Base-by-base conservation (phyloP, 2,797 vertebrate genomes). In the Lagothrix lagotricha region DNA sequence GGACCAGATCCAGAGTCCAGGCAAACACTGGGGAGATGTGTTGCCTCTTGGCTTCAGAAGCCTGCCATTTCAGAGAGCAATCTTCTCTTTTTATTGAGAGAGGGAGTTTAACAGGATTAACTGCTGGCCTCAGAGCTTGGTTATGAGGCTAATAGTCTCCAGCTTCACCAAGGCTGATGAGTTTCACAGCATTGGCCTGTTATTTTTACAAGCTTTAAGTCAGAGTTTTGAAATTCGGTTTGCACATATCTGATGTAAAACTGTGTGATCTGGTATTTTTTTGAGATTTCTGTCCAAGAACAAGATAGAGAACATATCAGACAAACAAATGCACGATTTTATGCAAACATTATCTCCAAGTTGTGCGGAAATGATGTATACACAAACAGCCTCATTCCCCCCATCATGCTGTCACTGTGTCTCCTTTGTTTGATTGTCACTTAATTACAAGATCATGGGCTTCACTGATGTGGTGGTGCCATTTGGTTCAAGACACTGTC, bases 231-330 rank as follows among this genome's bases (percentile, higher is more conserved):
- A 75, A 96, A 44, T 50, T 30, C 12, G 2, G 12, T 93, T 79
- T 86, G 44, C 24, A 50, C 13, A 4, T 48, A 44, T 26, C 73
- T 26, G 48, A 48, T 77, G 8, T 26, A 48, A 75, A 67, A 85
- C n/a, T 26, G n/a, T 70, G 41, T 10, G 6, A 2, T 48, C 11
- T 2, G 41, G 20, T 33, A 19, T 52, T 83, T 75, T n/a, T 89
- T 77, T 20, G 50, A 97, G 28, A 82, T 90, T 81, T 84, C 58
- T 80, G 17, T 61, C 85, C 77, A 30, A 72, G 75, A 94, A 81
- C 44, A 26, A 93, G 48, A 30, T 4, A 72, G 22, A 44, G 30
- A 92, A 88, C 57, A 57, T 73, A 64, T 86, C 92, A 92, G 36
- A 80, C 11, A 76, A 84, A 52, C 2, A 39, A 72, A 54, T 30